A percentile compares a stretch with the other conserved stretches of the same genome.
These are phyloP conservation scores for Nipponia nippon DNA, from an alignment of 2,113 vertebrate species.

Conservation along the genomic window DNA sequence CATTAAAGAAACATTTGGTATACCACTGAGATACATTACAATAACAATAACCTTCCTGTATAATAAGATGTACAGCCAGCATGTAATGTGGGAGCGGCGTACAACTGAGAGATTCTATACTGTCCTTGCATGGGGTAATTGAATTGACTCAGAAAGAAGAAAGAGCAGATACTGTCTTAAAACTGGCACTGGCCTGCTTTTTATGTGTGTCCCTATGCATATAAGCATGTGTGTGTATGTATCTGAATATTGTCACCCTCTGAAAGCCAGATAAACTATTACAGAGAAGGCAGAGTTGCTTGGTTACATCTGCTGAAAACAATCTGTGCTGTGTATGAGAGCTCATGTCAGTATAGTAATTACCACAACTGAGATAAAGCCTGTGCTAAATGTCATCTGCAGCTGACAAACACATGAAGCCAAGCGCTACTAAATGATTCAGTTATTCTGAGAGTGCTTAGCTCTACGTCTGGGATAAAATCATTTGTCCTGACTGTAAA, in stretches of 20 bases:
- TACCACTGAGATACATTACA: constrained; percentile 63
- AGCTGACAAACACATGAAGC: constrained; percentile 66
- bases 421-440: constrained; percentile 62
- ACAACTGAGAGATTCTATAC: constrained; percentile 29
- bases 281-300: constrained; percentile 56
- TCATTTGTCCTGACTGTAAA: constrained; percentile 32
- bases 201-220: background rate
- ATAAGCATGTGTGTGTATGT: background rate
- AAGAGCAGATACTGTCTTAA: constrained; percentile 25
- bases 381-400: constrained; percentile 71
- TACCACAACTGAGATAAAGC: constrained; percentile 73
- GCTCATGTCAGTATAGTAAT: constrained; percentile 70
- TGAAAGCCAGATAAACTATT: constrained; percentile 52
- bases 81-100: background rate
- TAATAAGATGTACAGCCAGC: constrained; percentile 48
- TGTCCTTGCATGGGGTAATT: constrained; percentile 30
- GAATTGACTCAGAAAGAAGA: constrained; percentile 22
- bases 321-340: constrained; percentile 58
- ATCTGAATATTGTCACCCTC: background rate
- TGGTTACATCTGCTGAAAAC: constrained; percentile 70
- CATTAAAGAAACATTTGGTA: constrained; percentile 69
- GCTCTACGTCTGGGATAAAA: constrained; percentile 38
- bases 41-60: constrained; percentile 69
- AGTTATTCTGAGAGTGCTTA: constrained; percentile 55
- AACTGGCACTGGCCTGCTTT: background rate